Evolutionary conservation across 2,113 vertebrate genomes (phyloP).

Genomic region (Fregata magnificens): DNA sequence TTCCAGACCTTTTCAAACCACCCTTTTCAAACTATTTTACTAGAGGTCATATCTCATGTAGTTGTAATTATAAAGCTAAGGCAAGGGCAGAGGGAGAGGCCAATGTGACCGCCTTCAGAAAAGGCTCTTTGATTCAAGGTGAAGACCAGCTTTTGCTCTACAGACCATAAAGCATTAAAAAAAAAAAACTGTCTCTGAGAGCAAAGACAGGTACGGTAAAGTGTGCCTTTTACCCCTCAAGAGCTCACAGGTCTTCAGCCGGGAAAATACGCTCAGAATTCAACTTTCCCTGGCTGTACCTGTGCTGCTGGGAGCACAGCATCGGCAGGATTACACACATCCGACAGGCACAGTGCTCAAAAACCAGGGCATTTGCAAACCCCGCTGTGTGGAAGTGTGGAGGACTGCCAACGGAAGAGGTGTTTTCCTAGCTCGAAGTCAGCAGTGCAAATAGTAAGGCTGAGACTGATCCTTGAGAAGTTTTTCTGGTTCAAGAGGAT

Average conservation of each 20-base stretch:
- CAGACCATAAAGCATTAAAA: background rate
- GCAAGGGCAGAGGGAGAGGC: background rate
- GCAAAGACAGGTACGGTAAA: background rate
- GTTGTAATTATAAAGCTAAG: background rate
- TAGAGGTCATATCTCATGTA: background rate
- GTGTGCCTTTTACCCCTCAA: background rate
- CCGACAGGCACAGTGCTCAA: background rate
- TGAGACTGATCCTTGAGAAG: background rate
- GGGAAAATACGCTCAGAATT: background rate
- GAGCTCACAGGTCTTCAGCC: background rate
- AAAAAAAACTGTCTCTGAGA: background rate
- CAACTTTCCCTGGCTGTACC: background rate
- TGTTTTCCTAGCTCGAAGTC: background rate
- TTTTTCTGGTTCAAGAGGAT: background rate
- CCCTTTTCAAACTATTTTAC: background rate
- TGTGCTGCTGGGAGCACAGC: background rate
- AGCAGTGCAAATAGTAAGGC: background rate
- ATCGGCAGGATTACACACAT: background rate
- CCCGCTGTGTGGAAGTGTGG: fast-evolving
- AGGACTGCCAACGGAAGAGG: background rate
- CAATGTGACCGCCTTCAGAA: background rate
- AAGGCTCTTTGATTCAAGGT: background rate
- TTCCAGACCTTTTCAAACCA: background rate
- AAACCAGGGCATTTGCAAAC: background rate
- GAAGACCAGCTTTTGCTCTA: background rate